Evolutionary conservation across 2,797 vertebrate genomes (phyloP).

Genomic region (Halcyon leucocephala): DNA sequence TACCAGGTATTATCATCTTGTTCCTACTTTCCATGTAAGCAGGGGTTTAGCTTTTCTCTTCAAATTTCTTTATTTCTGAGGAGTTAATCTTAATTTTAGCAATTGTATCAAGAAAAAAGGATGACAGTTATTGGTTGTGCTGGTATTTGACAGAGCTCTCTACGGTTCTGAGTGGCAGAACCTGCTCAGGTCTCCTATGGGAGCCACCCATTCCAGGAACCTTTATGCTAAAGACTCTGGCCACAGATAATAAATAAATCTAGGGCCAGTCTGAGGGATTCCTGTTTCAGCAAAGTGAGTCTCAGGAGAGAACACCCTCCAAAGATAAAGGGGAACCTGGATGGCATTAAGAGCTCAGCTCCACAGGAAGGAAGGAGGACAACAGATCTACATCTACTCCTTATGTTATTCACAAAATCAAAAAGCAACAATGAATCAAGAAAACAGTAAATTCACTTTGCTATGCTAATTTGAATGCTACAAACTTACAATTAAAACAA

Average conservation of each 20-base stretch:
- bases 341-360: not conserved
- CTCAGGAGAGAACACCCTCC: not conserved
- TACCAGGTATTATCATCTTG: not conserved
- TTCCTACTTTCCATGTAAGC: not conserved
- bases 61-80: not conserved
- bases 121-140: rapidly evolving
- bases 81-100: not conserved
- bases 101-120: not conserved
- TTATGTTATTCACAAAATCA: not conserved
- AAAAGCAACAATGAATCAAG: not conserved
- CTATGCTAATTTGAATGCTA: not conserved
- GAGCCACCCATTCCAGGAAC: rapidly evolving
- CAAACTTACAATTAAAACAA: not conserved
- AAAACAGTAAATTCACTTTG: not conserved
- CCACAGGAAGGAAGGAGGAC: not conserved
- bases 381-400: not conserved
- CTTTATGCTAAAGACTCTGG: too few relatives aligned
- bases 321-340: not conserved
- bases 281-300: not conserved
- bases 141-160: not conserved
- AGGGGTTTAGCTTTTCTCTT: not conserved
- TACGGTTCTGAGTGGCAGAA: not conserved
- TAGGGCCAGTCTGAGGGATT: not conserved
- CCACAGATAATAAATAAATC: not conserved
- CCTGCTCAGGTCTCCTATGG: not conserved